Conservation (phyloP, 2,888 invertebrate species). For the Coremacera marginata region DNA sequence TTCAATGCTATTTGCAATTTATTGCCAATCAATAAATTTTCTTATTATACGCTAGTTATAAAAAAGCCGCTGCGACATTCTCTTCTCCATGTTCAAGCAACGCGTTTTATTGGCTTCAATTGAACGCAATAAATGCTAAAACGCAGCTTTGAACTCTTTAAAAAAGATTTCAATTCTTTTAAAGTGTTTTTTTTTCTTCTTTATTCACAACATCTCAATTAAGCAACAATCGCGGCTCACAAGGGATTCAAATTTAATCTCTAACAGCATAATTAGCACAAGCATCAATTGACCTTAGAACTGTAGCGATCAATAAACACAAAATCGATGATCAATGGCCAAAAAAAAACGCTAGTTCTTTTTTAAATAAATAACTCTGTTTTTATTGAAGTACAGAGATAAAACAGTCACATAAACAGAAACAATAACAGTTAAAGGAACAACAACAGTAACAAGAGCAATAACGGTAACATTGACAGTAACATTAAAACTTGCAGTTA, state of each 20-base stretch:
- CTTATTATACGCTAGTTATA: neutral
- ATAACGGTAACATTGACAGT: neutral
- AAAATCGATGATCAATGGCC: too few species aligned
- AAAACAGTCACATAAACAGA: too few species aligned
- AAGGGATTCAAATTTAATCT: neutral
- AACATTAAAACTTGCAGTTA: too few species aligned
- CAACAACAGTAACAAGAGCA: neutral
- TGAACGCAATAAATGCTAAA: neutral
- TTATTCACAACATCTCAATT: neutral
- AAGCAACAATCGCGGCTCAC: neutral
- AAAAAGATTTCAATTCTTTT: neutral
- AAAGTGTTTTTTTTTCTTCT: neutral
- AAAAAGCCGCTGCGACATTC: neutral
- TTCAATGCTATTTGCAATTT: neutral
- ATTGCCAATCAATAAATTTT: neutral
- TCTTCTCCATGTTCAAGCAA: neutral
- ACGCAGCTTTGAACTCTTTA: neutral
- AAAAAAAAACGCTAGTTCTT: too few species aligned
- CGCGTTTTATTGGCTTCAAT: constrained; percentile 20
- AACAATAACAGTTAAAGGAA: neutral
- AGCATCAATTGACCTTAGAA: too few species aligned
- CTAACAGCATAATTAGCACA: neutral
- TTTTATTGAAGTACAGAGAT: too few species aligned
- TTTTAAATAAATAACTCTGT: too few species aligned
- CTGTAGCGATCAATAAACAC: too few species aligned